Percentiles rank a stretch among this genome's conserved stretches.
Conservation (phyloP, 1,140 invertebrate species). For the Pseudomyrmex flavicornis region DNA sequence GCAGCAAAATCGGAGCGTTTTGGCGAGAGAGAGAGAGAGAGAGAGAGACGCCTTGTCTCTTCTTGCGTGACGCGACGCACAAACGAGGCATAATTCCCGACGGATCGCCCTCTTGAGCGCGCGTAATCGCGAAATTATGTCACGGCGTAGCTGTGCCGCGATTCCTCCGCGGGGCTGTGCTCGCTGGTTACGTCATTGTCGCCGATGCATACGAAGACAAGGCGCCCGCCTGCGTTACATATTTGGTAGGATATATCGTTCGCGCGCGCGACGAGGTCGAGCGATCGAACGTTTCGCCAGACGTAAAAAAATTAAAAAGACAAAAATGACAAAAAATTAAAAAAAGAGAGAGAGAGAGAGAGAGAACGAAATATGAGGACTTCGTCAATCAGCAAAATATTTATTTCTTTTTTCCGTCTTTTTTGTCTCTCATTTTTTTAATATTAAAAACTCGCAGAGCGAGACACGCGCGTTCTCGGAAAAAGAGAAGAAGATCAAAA, state of each 20-base stretch:
- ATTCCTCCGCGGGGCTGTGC: conserved; percentile 37
- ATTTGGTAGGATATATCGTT: conserved; percentile 68
- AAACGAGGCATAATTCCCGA: conserved; percentile 50
- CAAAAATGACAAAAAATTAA: not conserved
- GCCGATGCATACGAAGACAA: conserved; percentile 46
- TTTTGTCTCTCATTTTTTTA: not conserved
- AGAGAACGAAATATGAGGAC: no score
- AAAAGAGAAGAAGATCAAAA: not conserved
- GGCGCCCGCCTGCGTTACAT: conserved; percentile 58
- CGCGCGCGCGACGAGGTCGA: conserved; percentile 43
- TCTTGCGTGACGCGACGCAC: not conserved
- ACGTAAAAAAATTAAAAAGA: not conserved
- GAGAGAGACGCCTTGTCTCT: not conserved
- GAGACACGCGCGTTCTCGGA: not conserved
- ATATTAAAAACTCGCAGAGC: not conserved
- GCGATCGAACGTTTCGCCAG: conserved; percentile 8
- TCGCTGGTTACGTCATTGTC: conserved; percentile 63
- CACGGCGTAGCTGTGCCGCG: conserved; percentile 54
- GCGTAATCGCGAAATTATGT: conserved; percentile 74
- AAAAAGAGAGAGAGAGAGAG: not conserved
- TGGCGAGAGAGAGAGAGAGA: conserved; percentile 20
- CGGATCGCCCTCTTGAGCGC: conserved; percentile 46
- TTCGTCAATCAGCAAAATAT: not conserved
- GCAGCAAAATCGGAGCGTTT: conserved; percentile 10
- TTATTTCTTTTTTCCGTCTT: not conserved